These are phyloP conservation scores for Arion vulgaris DNA, from an alignment of 1,140 invertebrate species.

Conservation along the genomic window DNA sequence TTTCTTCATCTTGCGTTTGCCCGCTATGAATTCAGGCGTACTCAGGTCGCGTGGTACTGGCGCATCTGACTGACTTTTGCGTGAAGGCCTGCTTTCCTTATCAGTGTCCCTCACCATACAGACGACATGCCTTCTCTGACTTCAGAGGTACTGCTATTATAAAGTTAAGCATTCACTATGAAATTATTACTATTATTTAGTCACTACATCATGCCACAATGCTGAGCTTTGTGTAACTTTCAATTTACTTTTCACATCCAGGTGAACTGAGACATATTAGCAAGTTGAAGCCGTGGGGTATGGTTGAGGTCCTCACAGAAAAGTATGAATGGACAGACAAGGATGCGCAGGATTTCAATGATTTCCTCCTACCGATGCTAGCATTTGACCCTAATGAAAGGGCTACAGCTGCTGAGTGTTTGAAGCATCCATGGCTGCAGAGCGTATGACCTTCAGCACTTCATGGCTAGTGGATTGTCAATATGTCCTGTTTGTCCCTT, in stretches of 20 bases:
- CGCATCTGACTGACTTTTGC: too few relatives aligned
- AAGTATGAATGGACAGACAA: slow-evolving; percentile 93
- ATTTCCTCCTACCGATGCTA: slow-evolving; percentile 95
- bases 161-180: too few relatives aligned
- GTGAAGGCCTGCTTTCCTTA: too few relatives aligned
- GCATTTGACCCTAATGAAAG: slow-evolving; percentile 91
- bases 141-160: too few relatives aligned
- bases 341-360: slow-evolving; percentile 90
- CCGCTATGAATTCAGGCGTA: too few relatives aligned
- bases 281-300: slow-evolving; percentile 92
- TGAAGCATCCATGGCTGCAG: slow-evolving; percentile 91
- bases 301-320: slow-evolving; percentile 93
- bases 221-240: too few relatives aligned
- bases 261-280: slow-evolving; percentile 91
- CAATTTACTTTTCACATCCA: slow-evolving; percentile 48
- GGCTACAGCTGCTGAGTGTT: slow-evolving; percentile 93
- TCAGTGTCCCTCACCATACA: too few relatives aligned
- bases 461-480: slow-evolving; percentile 8
- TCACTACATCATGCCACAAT: too few relatives aligned
- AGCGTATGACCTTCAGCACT: slow-evolving; percentile 37
- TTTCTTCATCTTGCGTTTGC: too few relatives aligned
- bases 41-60: too few relatives aligned
- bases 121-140: too few relatives aligned
- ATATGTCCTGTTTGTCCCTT: slow-evolving; percentile 8
- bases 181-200: too few relatives aligned